phyloP scores from a whole-genome alignment of 2,888 invertebrate genomes.

The Nemotelus nigrinus region DNA sequence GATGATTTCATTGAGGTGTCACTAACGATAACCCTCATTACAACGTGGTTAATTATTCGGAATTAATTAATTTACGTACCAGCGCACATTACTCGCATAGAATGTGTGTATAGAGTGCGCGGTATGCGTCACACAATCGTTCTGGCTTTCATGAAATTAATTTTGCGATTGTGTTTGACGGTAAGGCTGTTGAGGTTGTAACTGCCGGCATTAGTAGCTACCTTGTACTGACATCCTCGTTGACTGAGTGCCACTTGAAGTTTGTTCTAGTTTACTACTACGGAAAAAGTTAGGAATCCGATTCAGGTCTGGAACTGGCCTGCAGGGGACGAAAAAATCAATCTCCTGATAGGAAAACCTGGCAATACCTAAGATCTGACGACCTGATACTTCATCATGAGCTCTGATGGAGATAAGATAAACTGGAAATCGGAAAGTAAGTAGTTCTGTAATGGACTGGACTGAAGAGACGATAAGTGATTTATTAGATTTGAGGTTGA shows the following conservation, averaged over 20 bases:
- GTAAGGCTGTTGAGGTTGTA: too few species aligned
- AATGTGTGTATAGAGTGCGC: constrained; percentile 1
- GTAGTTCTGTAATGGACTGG: background rate
- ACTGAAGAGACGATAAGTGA: constrained; percentile 6
- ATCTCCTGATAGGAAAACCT: background rate
- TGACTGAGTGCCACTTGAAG: constrained; percentile 28
- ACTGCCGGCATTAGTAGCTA: too few species aligned
- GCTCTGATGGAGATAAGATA: background rate
- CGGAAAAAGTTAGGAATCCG: constrained; percentile 34
- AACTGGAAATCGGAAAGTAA: background rate
- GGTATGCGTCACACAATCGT: constrained; percentile 1
- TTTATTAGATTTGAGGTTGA: constrained; percentile 12
- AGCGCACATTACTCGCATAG: background rate
- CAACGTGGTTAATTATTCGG: constrained; percentile 39
- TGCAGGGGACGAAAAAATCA: background rate
- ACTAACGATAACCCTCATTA: constrained; percentile 43
- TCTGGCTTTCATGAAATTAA: constrained; percentile 34
- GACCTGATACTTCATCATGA: background rate
- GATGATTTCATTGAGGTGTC: constrained; percentile 45
- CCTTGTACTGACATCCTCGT: background rate
- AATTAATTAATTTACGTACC: constrained; percentile 44
- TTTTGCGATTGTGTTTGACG: constrained; percentile 35
- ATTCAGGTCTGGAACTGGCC: background rate
- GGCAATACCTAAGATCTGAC: background rate
- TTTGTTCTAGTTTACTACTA: constrained; percentile 26